These are phyloP conservation scores for Mus caroli DNA, from an alignment of 2,797 vertebrate genomes.

Conservation along the genomic window DNA sequence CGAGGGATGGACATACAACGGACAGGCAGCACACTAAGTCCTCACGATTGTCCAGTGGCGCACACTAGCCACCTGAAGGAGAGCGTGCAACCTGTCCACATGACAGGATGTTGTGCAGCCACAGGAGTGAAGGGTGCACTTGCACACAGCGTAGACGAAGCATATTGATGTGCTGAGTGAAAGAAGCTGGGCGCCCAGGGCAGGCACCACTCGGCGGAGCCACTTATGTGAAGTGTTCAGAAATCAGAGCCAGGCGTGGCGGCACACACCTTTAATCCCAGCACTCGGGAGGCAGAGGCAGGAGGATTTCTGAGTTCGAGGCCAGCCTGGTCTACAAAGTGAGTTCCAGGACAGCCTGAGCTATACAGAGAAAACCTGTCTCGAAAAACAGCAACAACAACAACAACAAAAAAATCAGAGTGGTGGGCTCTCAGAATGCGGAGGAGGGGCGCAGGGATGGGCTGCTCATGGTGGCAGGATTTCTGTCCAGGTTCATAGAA, in stretches of 20 bases:
- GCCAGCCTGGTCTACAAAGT: too few species aligned
- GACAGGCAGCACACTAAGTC: accelerated
- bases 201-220: too few species aligned
- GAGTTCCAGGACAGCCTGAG: too few species aligned
- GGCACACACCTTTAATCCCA: too few species aligned
- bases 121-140: accelerated
- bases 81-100: too few species aligned
- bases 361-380: too few species aligned
- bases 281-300: too few species aligned
- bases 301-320: too few species aligned
- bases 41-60: background rate
- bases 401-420: background rate
- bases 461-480: background rate
- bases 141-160: accelerated
- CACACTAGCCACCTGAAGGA: background rate
- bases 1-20: background rate
- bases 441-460: background rate
- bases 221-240: background rate
- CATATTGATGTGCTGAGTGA: background rate
- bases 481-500: background rate
- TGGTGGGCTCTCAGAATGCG: background rate
- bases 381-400: too few species aligned
- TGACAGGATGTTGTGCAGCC: background rate
- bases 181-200: background rate
- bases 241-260: background rate